phyloP scores from a whole-genome alignment of 2,797 vertebrate genomes.

The Mormyrops attenuatus region DNA sequence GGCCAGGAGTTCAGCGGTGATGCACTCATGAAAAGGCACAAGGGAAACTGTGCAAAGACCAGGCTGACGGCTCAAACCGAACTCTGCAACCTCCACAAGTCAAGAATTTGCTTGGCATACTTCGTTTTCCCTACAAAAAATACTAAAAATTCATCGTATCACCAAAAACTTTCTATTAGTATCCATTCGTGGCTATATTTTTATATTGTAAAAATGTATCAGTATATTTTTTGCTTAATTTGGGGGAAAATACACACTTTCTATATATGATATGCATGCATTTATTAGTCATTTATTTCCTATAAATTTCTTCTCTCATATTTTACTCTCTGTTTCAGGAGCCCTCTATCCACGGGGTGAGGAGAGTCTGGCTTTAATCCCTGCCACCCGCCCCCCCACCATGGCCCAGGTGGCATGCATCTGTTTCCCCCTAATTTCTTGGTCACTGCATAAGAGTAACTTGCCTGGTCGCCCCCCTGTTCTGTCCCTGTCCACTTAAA shows the following conservation, averaged over 20 bases:
- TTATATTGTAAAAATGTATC: background rate
- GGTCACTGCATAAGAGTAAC: background rate
- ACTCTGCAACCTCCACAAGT: background rate
- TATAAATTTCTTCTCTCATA: background rate
- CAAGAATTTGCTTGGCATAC: background rate
- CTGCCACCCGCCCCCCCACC: background rate
- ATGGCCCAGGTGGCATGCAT: background rate
- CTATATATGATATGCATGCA: background rate
- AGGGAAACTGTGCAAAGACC: background rate
- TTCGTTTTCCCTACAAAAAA: background rate
- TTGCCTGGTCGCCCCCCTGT: background rate
- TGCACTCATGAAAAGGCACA: background rate
- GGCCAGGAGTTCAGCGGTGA: background rate
- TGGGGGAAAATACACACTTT: background rate
- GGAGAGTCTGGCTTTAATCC: background rate
- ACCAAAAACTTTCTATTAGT: background rate
- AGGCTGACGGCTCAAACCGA: background rate
- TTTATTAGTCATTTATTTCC: background rate
- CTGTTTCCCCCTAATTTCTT: background rate
- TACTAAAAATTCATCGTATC: background rate
- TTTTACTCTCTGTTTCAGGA: background rate
- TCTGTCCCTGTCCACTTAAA: slow-evolving; percentile 10
- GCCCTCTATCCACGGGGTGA: background rate
- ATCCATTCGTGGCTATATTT: background rate
- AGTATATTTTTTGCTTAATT: background rate